Conservation (phyloP, 30 jellyfish, hydroid and myxozoan species). For the Chrysaora quinquecirrha region DNA sequence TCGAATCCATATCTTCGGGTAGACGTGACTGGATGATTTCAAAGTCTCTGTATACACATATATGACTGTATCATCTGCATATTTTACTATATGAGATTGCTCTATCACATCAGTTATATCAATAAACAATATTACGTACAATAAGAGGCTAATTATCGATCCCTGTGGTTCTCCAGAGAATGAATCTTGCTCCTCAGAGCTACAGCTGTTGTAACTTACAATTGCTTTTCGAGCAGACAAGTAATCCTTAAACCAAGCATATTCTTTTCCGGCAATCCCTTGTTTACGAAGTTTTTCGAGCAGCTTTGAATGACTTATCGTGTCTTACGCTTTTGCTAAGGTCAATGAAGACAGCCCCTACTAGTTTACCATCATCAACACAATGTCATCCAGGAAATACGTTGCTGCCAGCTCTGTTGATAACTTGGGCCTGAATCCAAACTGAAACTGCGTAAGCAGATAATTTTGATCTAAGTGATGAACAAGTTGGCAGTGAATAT, state of each 20-base stretch:
- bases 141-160: constrained; percentile 7
- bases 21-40: constrained; percentile 40
- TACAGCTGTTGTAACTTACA: neutral
- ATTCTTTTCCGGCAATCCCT: constrained; percentile 2
- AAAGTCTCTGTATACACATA: constrained; percentile 36
- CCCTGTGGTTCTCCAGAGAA: constrained; percentile 33
- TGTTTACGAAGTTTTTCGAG: constrained; percentile 6
- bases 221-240: constrained; percentile 23
- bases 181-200: constrained; percentile 24
- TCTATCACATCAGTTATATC: constrained; percentile 6
- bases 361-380: constrained; percentile 12
- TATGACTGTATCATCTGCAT: constrained; percentile 23
- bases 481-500: constrained; percentile 24
- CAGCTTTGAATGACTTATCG: constrained; percentile 28
- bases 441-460: constrained; percentile 7
- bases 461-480: constrained; percentile 1
- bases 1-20: constrained; percentile 57
- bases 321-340: constrained; percentile 8
- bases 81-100: constrained; percentile 14
- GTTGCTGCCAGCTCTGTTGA: constrained; percentile 29
- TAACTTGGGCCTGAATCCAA: constrained; percentile 19
- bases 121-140: neutral
- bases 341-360: constrained; percentile 23
- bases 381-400: constrained; percentile 20
- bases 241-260: constrained; percentile 16